These are phyloP conservation scores for Lucifuga dentata DNA, from an alignment of 2,113 vertebrate genomes.

Conservation along the genomic window DNA sequence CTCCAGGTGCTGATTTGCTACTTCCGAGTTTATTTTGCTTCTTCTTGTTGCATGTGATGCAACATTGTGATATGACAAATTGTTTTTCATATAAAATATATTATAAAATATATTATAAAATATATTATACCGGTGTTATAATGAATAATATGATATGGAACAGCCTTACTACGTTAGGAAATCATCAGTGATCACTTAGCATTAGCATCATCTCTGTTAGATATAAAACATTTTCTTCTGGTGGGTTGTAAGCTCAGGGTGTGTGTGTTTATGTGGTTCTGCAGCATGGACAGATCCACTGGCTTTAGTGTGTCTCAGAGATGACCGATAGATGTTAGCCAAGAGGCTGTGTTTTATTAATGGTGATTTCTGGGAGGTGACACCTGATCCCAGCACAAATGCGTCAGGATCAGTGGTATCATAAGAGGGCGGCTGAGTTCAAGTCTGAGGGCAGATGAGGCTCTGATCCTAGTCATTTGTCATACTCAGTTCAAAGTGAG, in stretches of 20 bases:
- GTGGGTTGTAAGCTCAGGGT: constrained; percentile 22
- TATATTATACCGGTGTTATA: no score
- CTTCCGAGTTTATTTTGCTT: no score
- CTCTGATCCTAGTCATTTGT: constrained; percentile 49
- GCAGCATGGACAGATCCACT: constrained; percentile 32
- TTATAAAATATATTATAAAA: no score
- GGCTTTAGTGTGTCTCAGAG: constrained; percentile 34
- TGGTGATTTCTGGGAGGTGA: constrained; percentile 62
- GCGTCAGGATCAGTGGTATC: constrained; percentile 55
- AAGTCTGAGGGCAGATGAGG: constrained; percentile 53
- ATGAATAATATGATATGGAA: no score
- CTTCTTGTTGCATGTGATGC: no score
- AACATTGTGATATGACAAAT: no score
- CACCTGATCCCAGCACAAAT: constrained; percentile 68
- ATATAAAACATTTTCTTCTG: constrained; percentile 43
- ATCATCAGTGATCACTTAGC: constrained; percentile 2
- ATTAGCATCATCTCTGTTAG: constrained; percentile 12
- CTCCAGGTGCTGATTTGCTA: no score
- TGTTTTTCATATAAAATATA: no score
- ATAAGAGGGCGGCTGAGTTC: constrained; percentile 43
- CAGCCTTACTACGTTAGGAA: no score
- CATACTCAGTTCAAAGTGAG: constrained; percentile 64
- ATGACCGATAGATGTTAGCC: constrained; percentile 61
- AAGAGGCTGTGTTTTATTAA: constrained; percentile 59
- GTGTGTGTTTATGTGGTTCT: constrained; percentile 34